Conservation (phyloP, 2,797 vertebrate species). For the Parauchenoglanis ngamensis region DNA sequence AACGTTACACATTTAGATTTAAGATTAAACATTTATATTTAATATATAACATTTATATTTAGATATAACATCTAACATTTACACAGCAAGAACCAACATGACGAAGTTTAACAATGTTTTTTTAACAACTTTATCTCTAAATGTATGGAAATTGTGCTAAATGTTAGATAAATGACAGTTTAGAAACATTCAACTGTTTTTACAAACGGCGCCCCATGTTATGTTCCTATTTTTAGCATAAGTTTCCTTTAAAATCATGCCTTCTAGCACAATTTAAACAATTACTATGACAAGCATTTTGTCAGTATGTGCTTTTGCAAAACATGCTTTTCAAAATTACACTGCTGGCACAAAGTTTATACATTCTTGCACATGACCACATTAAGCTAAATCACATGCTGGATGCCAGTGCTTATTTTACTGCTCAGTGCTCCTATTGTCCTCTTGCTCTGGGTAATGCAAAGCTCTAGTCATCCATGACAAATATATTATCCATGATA, state of each 20-base stretch:
- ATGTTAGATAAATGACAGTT: too few relatives aligned
- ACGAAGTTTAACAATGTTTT: too few relatives aligned
- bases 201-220: too few relatives aligned
- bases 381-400: constrained; percentile 64
- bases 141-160: too few relatives aligned
- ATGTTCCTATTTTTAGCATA: neutral
- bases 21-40: too few relatives aligned
- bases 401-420: constrained; percentile 41
- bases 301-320: neutral
- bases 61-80: too few relatives aligned
- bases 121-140: too few relatives aligned
- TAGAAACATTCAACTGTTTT: too few relatives aligned
- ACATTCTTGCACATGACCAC: constrained; percentile 32
- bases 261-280: neutral
- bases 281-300: neutral
- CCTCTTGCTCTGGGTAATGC: constrained; percentile 5
- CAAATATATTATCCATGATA: neutral
- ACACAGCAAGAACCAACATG: too few relatives aligned
- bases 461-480: constrained; percentile 6
- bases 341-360: neutral
- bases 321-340: constrained; percentile 7
- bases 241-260: neutral
- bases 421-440: constrained; percentile 67
- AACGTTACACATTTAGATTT: too few relatives aligned
- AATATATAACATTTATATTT: too few relatives aligned